These are phyloP conservation scores for Acrocephalus scirpaceus DNA, from an alignment of 2,797 vertebrate species.

Conservation along the genomic window DNA sequence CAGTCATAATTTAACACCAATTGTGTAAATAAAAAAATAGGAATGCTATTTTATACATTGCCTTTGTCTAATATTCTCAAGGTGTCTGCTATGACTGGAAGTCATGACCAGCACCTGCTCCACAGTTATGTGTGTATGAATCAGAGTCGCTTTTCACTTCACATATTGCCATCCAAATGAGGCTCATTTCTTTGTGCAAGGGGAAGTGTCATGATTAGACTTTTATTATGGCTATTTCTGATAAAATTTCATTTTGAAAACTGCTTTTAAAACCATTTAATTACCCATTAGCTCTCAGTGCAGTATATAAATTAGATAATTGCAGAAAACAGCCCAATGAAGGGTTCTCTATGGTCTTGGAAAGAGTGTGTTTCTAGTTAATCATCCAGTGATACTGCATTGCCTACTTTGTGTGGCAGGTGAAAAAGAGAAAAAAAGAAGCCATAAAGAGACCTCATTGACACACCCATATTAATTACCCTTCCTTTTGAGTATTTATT, in stretches of 20 bases:
- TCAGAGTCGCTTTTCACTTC: neutral
- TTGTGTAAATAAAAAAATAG: neutral
- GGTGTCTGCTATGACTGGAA: neutral
- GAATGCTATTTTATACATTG: neutral
- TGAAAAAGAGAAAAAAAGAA: neutral
- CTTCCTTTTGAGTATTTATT: neutral
- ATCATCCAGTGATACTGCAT: neutral
- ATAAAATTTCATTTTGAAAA: slow-evolving; percentile 3
- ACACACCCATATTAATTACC: neutral
- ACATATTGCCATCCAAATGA: neutral
- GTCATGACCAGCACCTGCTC: neutral
- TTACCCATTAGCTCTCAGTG: neutral
- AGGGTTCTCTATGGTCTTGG: neutral
- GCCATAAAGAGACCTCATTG: neutral
- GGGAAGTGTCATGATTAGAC: neutral
- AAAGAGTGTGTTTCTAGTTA: neutral
- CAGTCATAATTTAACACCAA: neutral
- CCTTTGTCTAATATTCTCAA: neutral
- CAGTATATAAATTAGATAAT: slow-evolving; percentile 4
- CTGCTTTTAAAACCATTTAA: slow-evolving; percentile 3
- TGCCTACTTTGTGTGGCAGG: neutral
- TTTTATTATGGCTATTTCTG: neutral
- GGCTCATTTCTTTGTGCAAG: neutral
- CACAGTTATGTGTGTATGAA: neutral
- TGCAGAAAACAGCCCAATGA: neutral